Evolutionary conservation across 2,113 vertebrate species (phyloP).

Genomic region (Vimba vimba): DNA sequence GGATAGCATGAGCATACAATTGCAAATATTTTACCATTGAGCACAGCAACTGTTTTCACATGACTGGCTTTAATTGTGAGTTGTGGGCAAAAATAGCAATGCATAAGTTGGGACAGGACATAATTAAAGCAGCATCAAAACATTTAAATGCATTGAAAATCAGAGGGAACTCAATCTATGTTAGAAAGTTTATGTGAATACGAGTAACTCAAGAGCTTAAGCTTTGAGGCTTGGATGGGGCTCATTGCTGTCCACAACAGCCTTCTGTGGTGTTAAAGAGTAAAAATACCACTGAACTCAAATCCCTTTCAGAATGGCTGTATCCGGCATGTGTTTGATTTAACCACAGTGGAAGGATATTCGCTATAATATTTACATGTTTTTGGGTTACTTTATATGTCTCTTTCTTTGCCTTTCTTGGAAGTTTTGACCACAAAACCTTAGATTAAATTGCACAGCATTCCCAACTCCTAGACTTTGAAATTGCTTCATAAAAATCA

Average conservation of each 20-base stretch:
- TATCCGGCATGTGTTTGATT: slow-evolving; percentile 24
- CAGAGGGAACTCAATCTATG: not conserved
- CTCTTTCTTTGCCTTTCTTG: slow-evolving; percentile 1
- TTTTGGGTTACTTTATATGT: slow-evolving; percentile 34
- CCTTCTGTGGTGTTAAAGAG: slow-evolving; percentile 49
- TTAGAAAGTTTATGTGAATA: slow-evolving; percentile 2
- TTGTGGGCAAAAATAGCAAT: not conserved
- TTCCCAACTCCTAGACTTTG: not conserved
- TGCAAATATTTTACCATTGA: not conserved
- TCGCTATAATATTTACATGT: slow-evolving; percentile 27
- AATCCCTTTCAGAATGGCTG: slow-evolving; percentile 21
- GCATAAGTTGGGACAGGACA: not conserved
- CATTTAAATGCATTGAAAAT: slow-evolving; percentile 11
- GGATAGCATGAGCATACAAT: not conserved
- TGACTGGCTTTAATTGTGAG: not conserved
- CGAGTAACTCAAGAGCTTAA: not conserved
- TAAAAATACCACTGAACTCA: slow-evolving; percentile 50
- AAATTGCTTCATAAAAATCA: slow-evolving; percentile 26
- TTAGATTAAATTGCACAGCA: slow-evolving; percentile 6
- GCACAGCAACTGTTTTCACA: not conserved
- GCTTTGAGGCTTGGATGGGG: not conserved
- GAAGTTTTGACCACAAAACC: slow-evolving; percentile 3
- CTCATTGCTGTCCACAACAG: slow-evolving; percentile 34
- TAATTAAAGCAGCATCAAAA: slow-evolving; percentile 5
- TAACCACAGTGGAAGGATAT: slow-evolving; percentile 44